Percentiles rank a stretch among this genome's conserved stretches.
These are phyloP conservation scores for Athetis lepigone DNA, from an alignment of 2,888 invertebrate genomes.

Conservation along the genomic window DNA sequence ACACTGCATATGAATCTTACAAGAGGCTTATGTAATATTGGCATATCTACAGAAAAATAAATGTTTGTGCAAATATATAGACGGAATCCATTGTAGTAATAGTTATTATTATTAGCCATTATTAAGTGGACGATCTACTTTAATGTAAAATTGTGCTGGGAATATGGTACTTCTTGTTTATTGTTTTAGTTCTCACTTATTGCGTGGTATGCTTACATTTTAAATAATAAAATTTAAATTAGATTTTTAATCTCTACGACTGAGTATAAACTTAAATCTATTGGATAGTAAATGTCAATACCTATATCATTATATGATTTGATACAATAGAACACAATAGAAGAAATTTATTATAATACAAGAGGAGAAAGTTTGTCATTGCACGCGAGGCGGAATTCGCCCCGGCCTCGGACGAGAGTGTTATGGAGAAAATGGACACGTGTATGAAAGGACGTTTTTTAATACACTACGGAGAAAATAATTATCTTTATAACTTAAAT, in stretches of 20 bases:
- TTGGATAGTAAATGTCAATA: no score
- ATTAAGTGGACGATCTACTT: conserved; percentile 60
- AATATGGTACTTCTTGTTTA: conserved; percentile 20
- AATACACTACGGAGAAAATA: no score
- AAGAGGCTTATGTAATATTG: conserved; percentile 20
- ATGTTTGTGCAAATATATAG: conserved; percentile 62
- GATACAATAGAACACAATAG: no score
- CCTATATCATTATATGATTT: no score
- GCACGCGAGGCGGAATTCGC: no score
- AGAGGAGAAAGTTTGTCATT: no score
- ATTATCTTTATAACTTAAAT: no score
- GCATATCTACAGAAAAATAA: conserved; percentile 8
- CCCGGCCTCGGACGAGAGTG: no score
- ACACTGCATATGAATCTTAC: neutral
- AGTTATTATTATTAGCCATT: no score
- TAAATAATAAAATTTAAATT: neutral
- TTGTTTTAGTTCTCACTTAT: conserved; percentile 2
- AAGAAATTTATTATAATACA: no score
- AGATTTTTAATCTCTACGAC: neutral
- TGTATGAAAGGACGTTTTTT: no score
- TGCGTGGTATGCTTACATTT: conserved; percentile 3
- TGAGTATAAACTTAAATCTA: conserved; percentile 3
- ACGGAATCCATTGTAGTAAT: conserved; percentile 61
- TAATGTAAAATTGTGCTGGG: conserved; percentile 34
- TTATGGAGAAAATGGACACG: no score